Base-by-base conservation (phyloP, 2,113 vertebrate species). In the Halichoeres trimaculatus region DNA sequence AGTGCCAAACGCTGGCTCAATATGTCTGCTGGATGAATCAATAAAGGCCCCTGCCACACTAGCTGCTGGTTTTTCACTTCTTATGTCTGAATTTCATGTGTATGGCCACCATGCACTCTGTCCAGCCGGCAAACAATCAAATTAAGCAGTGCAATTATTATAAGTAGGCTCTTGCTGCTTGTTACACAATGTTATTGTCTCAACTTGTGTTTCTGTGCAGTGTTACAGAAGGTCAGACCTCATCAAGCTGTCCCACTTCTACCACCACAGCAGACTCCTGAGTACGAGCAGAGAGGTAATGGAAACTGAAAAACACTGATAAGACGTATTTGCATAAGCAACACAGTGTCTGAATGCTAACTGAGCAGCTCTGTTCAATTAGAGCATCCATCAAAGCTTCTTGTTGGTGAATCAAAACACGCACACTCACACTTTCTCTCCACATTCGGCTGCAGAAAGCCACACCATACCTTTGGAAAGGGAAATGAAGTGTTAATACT, bases 1-100 rank as follows among this genome's bases (percentile, higher is more conserved):
- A 4, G 51, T 22, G 43, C 56, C 63, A 68, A 58, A 51, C 30
- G 16, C 45, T 56, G 22, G 48, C 63, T 34, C 55, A 51, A 58
- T 47, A 48, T 26, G 30, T 63, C 64, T 52, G 48, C 10, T 23
- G 38, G 22, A 30, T 16, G 2, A 58, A 64, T 80, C 26, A n/a
- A 59, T 70, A 47, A 22, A n/a, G 24, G 17, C 9, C 53, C 26
- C 36, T 30, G 6, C 47, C 50, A 36, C 43, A 19, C 26, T 26
- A 24, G 35, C 14, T 67, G 34, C 51, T 57, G 58, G 41, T 64
- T 34, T 16, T 23, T 9, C 41, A 30, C 54, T 26, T 22, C 26
- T 14, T 35, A 5, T 9, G 8, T 53, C 13, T 45, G 17, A 43
- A 69, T 59, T 19, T 13, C 4, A 24, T 7, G 10, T 14, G 24